Evolutionary conservation across 64 coral and sea anemone genomes (phyloP), one percentile per base, ranked within the genome.

Genomic region (Hydrozoanthus tunicans): DNA sequence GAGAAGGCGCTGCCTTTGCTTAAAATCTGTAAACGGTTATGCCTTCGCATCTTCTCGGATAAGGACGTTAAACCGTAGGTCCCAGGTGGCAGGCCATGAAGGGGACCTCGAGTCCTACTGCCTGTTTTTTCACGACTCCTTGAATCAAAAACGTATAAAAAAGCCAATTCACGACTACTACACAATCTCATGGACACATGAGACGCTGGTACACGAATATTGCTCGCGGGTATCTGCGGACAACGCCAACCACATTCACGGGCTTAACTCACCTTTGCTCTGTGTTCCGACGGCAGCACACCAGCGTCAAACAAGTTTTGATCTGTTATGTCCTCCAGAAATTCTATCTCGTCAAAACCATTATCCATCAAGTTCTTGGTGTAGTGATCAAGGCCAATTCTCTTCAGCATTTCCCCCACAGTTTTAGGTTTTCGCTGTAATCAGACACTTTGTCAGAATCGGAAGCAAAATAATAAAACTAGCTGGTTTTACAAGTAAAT

Each of bases 321-420:
- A 78, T 94, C 92, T 13, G 58, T 83, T 64, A 94, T 79, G n/a
- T 94, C 86, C 79, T 73, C 58, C 5, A 94, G 86, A 14, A 94
- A 90, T 4, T 78, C 79, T 32, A 94, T 20, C 53, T 90, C 71
- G 58, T 94, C 92, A 23, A 56, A 90, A 14, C 92, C 92, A 70
- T 90, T 65, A 4, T 78, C 88, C 1, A 83, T 13, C 26, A 94
- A 81, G 32, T 60, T 67, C n/a, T 6, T 7, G 9, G 77, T 57
- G 60, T 90, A 94, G 58, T 94, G 70, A n/a, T 80, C 60, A 59
- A 94, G 81, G 17, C 92, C 92, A 65, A 94, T 94, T 78, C 79
- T 73, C 53, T 90, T 73, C 86, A 94, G 58, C 25, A 94, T 66
- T 75, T 90, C 86, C 9, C 78, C 52, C 7, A 94, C 70, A n/a